phyloP scores from a whole-genome alignment of 2,888 invertebrate species.

The Pyrrhia umbra region DNA sequence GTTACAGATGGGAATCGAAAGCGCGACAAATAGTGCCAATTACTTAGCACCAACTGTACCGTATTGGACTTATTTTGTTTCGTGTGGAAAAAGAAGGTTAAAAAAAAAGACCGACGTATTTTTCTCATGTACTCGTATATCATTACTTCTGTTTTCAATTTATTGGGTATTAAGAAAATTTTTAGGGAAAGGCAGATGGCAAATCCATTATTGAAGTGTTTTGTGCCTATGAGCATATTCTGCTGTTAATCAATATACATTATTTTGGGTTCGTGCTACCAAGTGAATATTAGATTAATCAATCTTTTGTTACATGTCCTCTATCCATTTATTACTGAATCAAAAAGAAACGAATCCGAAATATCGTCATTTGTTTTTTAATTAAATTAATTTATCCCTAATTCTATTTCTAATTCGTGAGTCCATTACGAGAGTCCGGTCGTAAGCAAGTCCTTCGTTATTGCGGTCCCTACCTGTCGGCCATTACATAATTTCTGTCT shows the following conservation, averaged over 20 bases:
- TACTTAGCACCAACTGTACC: not conserved
- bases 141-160: too few relatives aligned
- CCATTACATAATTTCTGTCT: slow-evolving; percentile 64
- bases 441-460: slow-evolving; percentile 41
- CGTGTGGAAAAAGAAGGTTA: not conserved
- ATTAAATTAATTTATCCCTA: not conserved
- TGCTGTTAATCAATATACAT: too few relatives aligned
- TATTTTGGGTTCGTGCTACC: too few relatives aligned
- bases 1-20: not conserved
- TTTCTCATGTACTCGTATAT: too few relatives aligned
- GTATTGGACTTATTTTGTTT: not conserved
- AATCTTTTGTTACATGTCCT: too few relatives aligned
- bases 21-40: not conserved
- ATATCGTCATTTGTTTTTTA: too few relatives aligned
- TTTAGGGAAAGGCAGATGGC: not conserved
- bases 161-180: not conserved
- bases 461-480: slow-evolving; percentile 49
- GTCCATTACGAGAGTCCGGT: slow-evolving; percentile 28
- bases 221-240: too few relatives aligned
- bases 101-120: too few relatives aligned
- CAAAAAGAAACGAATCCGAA: too few relatives aligned
- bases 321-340: not conserved
- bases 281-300: too few relatives aligned
- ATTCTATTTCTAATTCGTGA: slow-evolving; percentile 3
- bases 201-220: not conserved